These are phyloP conservation scores for Centropus unirufus DNA, from an alignment of 2,113 vertebrate genomes.

Conservation along the genomic window DNA sequence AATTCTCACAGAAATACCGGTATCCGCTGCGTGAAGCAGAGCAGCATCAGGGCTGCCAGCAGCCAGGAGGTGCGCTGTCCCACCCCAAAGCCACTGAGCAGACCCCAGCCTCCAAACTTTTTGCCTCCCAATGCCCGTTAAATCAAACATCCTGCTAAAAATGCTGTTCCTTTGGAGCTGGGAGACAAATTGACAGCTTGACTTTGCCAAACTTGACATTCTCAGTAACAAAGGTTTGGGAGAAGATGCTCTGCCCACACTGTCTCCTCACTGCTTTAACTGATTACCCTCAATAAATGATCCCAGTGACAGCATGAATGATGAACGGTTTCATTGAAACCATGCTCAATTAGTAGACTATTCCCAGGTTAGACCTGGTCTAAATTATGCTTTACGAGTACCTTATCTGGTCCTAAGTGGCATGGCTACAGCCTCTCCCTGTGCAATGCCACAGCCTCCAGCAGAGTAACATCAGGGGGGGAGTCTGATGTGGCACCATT, in stretches of 20 bases:
- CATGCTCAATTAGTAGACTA: neutral
- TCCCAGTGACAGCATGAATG: rapidly evolving
- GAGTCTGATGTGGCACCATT: neutral
- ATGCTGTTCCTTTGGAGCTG: neutral
- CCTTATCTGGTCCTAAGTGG: neutral
- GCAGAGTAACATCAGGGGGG: neutral
- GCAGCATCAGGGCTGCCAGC: neutral
- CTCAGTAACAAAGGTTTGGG: neutral
- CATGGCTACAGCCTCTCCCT: neutral
- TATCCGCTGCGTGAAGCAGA: neutral
- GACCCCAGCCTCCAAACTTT: neutral
- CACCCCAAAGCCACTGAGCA: rapidly evolving
- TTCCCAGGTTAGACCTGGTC: slow-evolving; percentile 5
- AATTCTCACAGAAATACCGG: neutral
- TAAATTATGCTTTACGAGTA: slow-evolving; percentile 23
- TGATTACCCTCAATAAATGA: neutral
- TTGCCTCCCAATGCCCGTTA: neutral
- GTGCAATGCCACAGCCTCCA: neutral
- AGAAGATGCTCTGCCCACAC: neutral
- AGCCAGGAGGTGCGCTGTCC: neutral
- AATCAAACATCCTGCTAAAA: neutral
- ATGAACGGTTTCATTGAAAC: neutral
- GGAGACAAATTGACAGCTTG: neutral
- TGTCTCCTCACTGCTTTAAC: neutral
- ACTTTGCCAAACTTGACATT: neutral